Percentiles rank a stretch among this genome's conserved stretches.
Conservation (phyloP, 2,113 vertebrate species). For the Bubo bubo region DNA sequence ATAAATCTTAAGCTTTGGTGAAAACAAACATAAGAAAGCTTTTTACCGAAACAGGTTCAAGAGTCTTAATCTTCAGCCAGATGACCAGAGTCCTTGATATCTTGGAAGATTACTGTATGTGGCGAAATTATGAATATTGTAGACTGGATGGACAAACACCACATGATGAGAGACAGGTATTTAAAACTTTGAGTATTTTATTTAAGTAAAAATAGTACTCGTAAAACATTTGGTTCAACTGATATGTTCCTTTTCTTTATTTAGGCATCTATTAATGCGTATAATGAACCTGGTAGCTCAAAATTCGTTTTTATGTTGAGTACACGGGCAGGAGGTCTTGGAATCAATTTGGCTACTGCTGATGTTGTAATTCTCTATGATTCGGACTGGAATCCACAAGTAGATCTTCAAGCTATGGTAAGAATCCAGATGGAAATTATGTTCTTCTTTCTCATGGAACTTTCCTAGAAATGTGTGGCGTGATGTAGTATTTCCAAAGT, state of each 20-base stretch:
- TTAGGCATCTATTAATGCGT: conserved; percentile 92
- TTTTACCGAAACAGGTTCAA: conserved; percentile 80
- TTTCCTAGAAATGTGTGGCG: neutral
- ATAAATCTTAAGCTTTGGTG: neutral
- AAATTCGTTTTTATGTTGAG: conserved; percentile 99
- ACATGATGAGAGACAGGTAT: conserved; percentile 95
- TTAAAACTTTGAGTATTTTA: neutral
- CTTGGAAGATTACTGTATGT: conserved; percentile 99
- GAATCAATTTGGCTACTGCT: conserved; percentile 97
- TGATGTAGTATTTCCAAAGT: neutral
- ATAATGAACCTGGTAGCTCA: conserved; percentile 90
- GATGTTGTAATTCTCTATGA: conserved; percentile 98
- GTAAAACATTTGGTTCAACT: neutral
- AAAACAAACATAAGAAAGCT: neutral
- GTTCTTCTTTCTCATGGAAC: rapidly evolving
- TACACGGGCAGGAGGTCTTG: conserved; percentile 94
- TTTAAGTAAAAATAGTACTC: neutral
- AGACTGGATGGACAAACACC: conserved; percentile 95
- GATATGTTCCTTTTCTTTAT: neutral
- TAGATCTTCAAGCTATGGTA: conserved; percentile 98
- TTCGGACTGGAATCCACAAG: conserved; percentile 99
- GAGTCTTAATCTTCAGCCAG: conserved; percentile 96
- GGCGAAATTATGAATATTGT: conserved; percentile 94
- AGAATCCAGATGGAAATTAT: neutral
- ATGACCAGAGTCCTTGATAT: conserved; percentile 98